These are phyloP conservation scores for Acronicta alni DNA, from an alignment of 2,888 invertebrate species.

Conservation along the genomic window DNA sequence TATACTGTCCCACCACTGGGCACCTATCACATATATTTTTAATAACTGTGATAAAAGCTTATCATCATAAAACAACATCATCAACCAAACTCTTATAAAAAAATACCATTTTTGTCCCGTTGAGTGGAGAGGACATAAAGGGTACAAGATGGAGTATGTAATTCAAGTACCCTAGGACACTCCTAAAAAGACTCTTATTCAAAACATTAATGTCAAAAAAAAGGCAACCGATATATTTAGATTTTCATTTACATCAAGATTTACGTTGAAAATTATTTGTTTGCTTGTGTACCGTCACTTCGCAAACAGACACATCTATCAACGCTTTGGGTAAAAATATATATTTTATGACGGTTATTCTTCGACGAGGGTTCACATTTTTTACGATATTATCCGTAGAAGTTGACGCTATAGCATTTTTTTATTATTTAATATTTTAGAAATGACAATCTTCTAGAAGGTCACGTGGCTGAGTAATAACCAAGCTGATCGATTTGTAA, in stretches of 20 bases:
- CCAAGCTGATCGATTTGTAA: too few relatives aligned
- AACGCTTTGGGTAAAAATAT: slow-evolving; percentile 42
- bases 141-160: too few relatives aligned
- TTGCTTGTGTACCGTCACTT: slow-evolving; percentile 13
- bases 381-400: slow-evolving; percentile 35
- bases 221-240: slow-evolving; percentile 12
- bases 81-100: too few relatives aligned
- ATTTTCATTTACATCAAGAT: slow-evolving; percentile 22
- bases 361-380: slow-evolving; percentile 12
- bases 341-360: slow-evolving; percentile 42
- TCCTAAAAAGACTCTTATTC: not conserved
- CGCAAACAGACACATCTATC: slow-evolving; percentile 45
- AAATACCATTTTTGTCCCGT: too few relatives aligned
- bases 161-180: too few relatives aligned
- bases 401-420: slow-evolving; percentile 8
- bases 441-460: not conserved
- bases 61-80: too few relatives aligned
- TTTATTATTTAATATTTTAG: slow-evolving; percentile 24
- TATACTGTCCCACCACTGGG: too few relatives aligned
- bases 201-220: not conserved
- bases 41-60: too few relatives aligned
- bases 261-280: slow-evolving; percentile 14
- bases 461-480: too few relatives aligned
- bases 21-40: too few relatives aligned
- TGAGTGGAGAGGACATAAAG: too few relatives aligned